A percentile compares a stretch with the other conserved stretches of the same genome.
Conservation (phyloP, 2,113 vertebrate genomes). For the Antechinus stuartii region DNA sequence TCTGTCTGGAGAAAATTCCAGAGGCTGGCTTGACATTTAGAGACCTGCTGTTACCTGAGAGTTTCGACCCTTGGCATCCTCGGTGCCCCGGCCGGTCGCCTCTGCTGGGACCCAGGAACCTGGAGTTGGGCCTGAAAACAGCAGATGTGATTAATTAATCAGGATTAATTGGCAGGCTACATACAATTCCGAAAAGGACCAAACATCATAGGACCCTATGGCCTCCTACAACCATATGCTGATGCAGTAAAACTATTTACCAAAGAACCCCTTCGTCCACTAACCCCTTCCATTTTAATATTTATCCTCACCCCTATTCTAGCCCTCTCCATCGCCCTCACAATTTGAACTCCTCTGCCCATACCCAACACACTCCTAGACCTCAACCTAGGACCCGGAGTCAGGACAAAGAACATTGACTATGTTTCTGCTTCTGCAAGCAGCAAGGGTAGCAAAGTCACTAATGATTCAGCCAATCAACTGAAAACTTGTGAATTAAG, state of each 20-base stretch:
- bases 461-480: background rate
- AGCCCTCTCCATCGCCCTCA: no score
- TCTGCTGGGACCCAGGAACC: conserved; percentile 76
- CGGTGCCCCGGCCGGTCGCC: conserved; percentile 38
- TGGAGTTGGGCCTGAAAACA: conserved; percentile 71
- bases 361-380: no score
- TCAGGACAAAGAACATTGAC: background rate
- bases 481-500: background rate
- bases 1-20: background rate
- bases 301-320: no score
- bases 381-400: no score
- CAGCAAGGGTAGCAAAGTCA: background rate
- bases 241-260: no score
- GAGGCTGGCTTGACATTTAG: background rate
- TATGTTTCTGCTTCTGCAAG: background rate
- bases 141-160: conserved; percentile 32
- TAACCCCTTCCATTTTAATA: no score
- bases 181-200: no score
- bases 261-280: no score
- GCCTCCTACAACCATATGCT: no score
- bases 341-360: no score
- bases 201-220: no score
- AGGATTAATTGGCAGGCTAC: background rate
- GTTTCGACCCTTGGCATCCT: conserved; percentile 76
- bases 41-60: conserved; percentile 61